These are phyloP conservation scores for Coleophora flavipennella DNA, from an alignment of 2,888 invertebrate species.

Conservation along the genomic window DNA sequence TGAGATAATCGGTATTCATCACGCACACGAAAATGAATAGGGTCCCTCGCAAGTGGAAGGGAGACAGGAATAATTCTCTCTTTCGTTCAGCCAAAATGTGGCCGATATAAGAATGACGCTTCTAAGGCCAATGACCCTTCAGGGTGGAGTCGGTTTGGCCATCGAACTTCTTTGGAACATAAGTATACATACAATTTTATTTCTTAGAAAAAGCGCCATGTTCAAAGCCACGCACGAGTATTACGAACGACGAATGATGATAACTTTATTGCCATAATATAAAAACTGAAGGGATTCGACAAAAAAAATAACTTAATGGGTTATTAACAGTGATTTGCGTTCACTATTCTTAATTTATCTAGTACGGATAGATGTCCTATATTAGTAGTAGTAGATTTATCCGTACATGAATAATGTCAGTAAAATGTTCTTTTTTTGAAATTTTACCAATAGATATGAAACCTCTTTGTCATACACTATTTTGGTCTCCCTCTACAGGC, in stretches of 20 bases:
- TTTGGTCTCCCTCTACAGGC: slow-evolving; percentile 9
- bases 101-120: slow-evolving; percentile 70
- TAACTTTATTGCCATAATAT: no score
- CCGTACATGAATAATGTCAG: no score
- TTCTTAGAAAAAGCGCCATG: neutral
- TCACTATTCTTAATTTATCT: no score
- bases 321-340: no score
- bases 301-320: no score
- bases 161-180: no score
- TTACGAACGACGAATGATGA: no score
- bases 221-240: no score
- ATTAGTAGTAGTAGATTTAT: no score
- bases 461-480: neutral
- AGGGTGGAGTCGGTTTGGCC: slow-evolving; percentile 37
- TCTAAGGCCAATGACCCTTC: slow-evolving; percentile 60
- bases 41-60: slow-evolving; percentile 35
- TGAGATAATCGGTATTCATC: slow-evolving; percentile 67
- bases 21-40: slow-evolving; percentile 58
- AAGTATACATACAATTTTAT: neutral
- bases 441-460: neutral
- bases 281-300: no score
- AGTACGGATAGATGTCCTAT: no score
- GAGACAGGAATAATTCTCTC: slow-evolving; percentile 42
- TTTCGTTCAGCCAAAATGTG: slow-evolving; percentile 64
- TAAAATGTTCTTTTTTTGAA: no score